A percentile compares a stretch with the other conserved stretches of the same genome.
phyloP scores from a whole-genome alignment of 2,888 invertebrate genomes.

The Brachyopa scutellaris region DNA sequence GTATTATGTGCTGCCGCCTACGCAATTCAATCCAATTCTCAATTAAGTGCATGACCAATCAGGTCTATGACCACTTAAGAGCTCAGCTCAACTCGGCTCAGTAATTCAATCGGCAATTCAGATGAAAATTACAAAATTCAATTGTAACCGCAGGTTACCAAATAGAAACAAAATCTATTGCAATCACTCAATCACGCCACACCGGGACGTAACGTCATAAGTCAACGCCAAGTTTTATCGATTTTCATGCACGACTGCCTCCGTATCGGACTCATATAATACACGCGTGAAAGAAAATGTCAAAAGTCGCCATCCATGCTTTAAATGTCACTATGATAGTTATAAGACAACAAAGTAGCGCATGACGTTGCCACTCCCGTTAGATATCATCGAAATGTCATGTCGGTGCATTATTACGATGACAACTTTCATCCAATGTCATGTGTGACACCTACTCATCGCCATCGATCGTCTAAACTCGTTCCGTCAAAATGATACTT shows the following conservation, averaged over 20 bases:
- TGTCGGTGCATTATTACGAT: background rate
- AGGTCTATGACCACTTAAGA: background rate
- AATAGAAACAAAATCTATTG: conserved; percentile 19
- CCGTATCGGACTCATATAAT: background rate
- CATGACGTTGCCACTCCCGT: background rate
- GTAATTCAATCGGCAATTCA: conserved; percentile 28
- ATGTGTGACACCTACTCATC: conserved; percentile 32
- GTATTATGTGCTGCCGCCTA: too few relatives aligned
- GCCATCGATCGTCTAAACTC: background rate
- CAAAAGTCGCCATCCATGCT: conserved; percentile 21
- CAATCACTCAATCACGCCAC: conserved; percentile 17
- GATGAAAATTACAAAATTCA: conserved; percentile 28
- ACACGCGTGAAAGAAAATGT: conserved; percentile 29
- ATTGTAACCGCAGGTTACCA: conserved; percentile 33
- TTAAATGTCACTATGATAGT: conserved; percentile 20
- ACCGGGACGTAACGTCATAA: conserved; percentile 3
- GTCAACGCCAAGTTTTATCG: conserved; percentile 36
- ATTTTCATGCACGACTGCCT: conserved; percentile 33
- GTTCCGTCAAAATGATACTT: too few relatives aligned
- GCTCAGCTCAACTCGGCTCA: background rate
- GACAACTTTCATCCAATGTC: conserved; percentile 35
- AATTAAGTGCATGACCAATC: conserved; percentile 6
- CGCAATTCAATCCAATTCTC: too few relatives aligned
- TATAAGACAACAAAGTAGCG: background rate
- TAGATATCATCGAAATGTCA: background rate